Evolutionary conservation across 2,888 invertebrate species (phyloP).

Genomic region (Thumatha senex): DNA sequence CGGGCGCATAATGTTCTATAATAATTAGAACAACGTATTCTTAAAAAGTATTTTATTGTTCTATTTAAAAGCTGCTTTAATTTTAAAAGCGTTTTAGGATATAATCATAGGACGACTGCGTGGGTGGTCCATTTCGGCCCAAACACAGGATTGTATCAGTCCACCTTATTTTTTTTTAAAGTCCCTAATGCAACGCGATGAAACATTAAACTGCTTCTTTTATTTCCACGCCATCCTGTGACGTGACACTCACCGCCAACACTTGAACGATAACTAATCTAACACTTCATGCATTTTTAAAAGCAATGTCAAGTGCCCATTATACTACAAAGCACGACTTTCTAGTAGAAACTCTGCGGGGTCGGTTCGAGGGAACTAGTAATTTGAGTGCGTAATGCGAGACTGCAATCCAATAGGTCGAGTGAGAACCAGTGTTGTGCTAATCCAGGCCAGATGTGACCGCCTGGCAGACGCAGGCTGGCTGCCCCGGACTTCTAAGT

Average conservation of each 20-base stretch:
- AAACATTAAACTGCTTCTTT: slow-evolving; percentile 39
- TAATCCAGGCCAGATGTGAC: slow-evolving; percentile 69
- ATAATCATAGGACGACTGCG: slow-evolving; percentile 45
- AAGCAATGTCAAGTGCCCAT: slow-evolving; percentile 46
- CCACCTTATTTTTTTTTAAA: slow-evolving; percentile 53
- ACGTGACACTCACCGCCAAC: slow-evolving; percentile 10
- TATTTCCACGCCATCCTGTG: slow-evolving; percentile 7
- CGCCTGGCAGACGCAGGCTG: slow-evolving; percentile 38
- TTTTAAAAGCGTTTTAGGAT: slow-evolving; percentile 43
- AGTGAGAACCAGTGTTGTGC: slow-evolving; percentile 48
- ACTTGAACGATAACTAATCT: slow-evolving; percentile 26
- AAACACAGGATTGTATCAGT: slow-evolving; percentile 57
- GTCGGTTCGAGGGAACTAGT: slow-evolving; percentile 57
- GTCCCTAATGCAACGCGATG: slow-evolving; percentile 51
- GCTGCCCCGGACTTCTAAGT: slow-evolving; percentile 73
- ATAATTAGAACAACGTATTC: slow-evolving; percentile 57
- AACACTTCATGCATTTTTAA: slow-evolving; percentile 39
- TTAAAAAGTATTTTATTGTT: slow-evolving; percentile 37
- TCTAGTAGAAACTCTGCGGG: slow-evolving; percentile 48
- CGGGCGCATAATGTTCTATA: slow-evolving; percentile 30
- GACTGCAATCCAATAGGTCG: slow-evolving; percentile 63
- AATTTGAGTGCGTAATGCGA: slow-evolving; percentile 60
- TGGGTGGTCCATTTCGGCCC: slow-evolving; percentile 62
- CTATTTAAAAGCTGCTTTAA: slow-evolving; percentile 43
- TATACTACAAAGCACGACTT: slow-evolving; percentile 29